Evolutionary conservation across 2,113 vertebrate species (phyloP).

Genomic region (Oncorhynchus tshawytscha): DNA sequence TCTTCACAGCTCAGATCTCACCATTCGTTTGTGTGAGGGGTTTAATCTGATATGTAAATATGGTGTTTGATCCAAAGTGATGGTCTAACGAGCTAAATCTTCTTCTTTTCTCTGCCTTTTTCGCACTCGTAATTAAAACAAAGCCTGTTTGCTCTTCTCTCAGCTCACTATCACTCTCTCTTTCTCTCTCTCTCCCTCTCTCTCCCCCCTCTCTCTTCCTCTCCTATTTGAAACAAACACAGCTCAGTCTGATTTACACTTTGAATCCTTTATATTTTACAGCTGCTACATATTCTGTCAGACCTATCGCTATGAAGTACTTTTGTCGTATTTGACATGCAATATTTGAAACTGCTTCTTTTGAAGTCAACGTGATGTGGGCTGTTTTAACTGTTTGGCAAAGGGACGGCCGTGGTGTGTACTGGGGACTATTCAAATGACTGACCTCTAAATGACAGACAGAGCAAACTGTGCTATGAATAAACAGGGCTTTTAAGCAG

Average conservation of each 20-base stretch:
- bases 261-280: constrained; percentile 68
- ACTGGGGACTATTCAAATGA: constrained; percentile 70
- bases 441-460: constrained; percentile 72
- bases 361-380: constrained; percentile 69
- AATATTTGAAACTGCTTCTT: constrained; percentile 66
- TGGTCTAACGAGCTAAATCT: constrained; percentile 84
- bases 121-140: constrained; percentile 84
- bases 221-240: constrained; percentile 78
- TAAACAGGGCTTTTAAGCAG: constrained; percentile 61
- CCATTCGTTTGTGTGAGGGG: constrained; percentile 82
- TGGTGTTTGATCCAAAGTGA: constrained; percentile 84
- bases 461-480: constrained; percentile 59
- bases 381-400: constrained; percentile 66
- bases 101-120: constrained; percentile 56
- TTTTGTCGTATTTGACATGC: constrained; percentile 64
- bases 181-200: constrained; percentile 42
- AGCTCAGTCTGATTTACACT: constrained; percentile 71
- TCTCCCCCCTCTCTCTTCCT: constrained; percentile 29
- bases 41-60: constrained; percentile 99
- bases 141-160: constrained; percentile 71
- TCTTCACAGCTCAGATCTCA: constrained; percentile 83
- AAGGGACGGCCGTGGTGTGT: constrained; percentile 61
- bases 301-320: constrained; percentile 64
- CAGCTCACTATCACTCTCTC: constrained; percentile 14
- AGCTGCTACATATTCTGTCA: constrained; percentile 61